Base-by-base conservation (phyloP, 2,888 invertebrate species). In the Scaptomyza flava region DNA sequence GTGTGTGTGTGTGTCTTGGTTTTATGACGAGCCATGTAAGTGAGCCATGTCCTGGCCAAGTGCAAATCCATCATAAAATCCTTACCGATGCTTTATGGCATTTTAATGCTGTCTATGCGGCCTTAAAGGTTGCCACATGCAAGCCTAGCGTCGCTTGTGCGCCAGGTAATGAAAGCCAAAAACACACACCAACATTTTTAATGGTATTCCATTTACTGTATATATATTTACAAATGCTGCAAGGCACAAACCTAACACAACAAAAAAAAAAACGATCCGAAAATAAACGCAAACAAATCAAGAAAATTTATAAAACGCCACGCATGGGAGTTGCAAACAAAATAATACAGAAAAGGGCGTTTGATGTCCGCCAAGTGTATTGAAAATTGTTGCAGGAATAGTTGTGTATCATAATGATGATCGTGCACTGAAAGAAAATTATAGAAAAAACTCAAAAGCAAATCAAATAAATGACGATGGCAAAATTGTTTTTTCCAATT, bases 81-180 rank as follows among this genome's bases (percentile, higher is more conserved):
- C 46, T 42, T 42, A 9, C 23, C 6, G n/a, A 33, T 60, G 51
- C 63, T 80, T 80, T 81, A 68, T 63, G 78, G 68, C 67, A 77
- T 82, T 79, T 75, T 87, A 75, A 72, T 79, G 86, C 79, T 77
- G 84, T 86, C 86, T 83, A 86, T 81, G 87, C 79, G 62, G 84
- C 83, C 77, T 85, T 79, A 87, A 82, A 82, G 85, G 82, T 68
- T 85, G 79, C 64, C 64, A 71, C 70, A 72, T 62, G 71, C 34
- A n/a, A n/a, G n/a, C n/a, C n/a, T n/a, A n/a, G n/a, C n/a, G n/a
- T n/a, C n/a, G n/a, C n/a, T n/a, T n/a, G 17, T 17, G 17, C 17
- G 70, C 66, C 77, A 82, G 83, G 83, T 82, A 80, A 86, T 86
- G 77, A 83, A 63, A 81, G 70, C 71, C 75, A 84, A 81, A 86